Percentiles rank a stretch among this genome's conserved stretches.
Evolutionary conservation across 2,888 invertebrate genomes (phyloP).

Genomic region (Rhorus exstirpatorius): DNA sequence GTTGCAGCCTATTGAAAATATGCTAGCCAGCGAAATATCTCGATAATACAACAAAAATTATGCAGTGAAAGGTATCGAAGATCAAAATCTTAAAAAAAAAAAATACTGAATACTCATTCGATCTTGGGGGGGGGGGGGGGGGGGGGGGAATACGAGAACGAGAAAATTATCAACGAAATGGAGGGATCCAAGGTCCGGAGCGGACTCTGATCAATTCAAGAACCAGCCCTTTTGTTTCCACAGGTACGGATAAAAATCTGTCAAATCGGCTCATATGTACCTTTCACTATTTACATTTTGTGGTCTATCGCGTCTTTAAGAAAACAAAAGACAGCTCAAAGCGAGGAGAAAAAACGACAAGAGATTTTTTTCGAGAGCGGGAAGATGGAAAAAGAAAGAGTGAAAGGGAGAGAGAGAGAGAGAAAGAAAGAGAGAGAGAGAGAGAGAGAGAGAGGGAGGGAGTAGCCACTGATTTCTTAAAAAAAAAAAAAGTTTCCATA

Average conservation of each 20-base stretch:
- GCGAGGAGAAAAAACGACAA: constrained; percentile 24
- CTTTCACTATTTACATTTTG: constrained; percentile 36
- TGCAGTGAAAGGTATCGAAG: too few relatives aligned
- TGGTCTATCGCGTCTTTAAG: constrained; percentile 37
- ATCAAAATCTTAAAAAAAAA: neutral
- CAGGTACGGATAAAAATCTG: constrained; percentile 22
- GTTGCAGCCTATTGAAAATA: too few relatives aligned
- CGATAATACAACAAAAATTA: too few relatives aligned
- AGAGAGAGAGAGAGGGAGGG: too few relatives aligned
- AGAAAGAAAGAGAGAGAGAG: neutral
- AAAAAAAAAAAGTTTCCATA: constrained; percentile 31
- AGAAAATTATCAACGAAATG: neutral
- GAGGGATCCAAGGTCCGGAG: constrained; percentile 11
- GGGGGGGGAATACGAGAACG: too few relatives aligned
- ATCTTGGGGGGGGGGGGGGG: neutral
- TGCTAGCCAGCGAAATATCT: too few relatives aligned
- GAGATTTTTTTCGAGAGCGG: constrained; percentile 26
- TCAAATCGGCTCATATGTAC: constrained; percentile 20
- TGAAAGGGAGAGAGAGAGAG: constrained; percentile 2
- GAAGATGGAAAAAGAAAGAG: too few relatives aligned
- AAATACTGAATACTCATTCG: neutral
- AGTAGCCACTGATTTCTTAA: constrained; percentile 19
- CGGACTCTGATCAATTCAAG: constrained; percentile 29
- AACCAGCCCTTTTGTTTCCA: constrained; percentile 38
- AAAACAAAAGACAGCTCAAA: constrained; percentile 50